phyloP scores from a whole-genome alignment of 2,113 vertebrate species.

The Channa argus region DNA sequence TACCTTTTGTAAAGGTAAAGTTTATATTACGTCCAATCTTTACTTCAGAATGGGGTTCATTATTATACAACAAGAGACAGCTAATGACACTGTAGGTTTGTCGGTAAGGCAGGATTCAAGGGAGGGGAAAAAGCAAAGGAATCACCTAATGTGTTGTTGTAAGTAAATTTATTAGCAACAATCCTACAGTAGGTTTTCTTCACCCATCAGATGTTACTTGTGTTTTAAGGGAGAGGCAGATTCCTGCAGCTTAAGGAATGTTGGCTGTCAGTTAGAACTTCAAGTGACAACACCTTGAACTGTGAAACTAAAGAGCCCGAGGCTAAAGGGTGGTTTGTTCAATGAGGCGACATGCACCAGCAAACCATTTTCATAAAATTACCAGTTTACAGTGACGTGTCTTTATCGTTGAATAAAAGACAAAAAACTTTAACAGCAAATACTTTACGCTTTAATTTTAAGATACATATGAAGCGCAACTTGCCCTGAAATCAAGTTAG shows the following conservation, averaged over 20 bases:
- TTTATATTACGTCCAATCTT: not conserved
- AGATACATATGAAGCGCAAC: not conserved
- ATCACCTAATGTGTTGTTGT: conserved; percentile 5
- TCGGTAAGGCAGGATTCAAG: not conserved
- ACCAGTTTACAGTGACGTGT: not conserved
- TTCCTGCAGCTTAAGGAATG: conserved; percentile 37
- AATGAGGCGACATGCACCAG: not conserved
- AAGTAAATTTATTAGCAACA: not conserved
- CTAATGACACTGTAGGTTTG: not conserved
- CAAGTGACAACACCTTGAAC: conserved; percentile 45
- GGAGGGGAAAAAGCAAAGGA: not conserved
- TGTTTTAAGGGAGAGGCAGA: not conserved
- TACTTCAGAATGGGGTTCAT: not conserved
- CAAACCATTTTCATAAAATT: not conserved
- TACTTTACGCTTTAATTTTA: not conserved
- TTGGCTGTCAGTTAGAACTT: conserved; percentile 14
- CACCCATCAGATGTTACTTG: not conserved
- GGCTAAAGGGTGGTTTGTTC: not conserved
- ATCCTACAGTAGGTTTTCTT: not conserved
- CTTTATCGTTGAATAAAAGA: not conserved
- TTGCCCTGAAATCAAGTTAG: not conserved
- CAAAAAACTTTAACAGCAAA: not conserved
- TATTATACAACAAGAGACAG: too few relatives aligned
- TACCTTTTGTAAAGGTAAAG: not conserved
- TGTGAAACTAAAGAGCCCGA: not conserved